Base-by-base conservation (phyloP, 2,888 invertebrate genomes). In the Malacosoma neustria region DNA sequence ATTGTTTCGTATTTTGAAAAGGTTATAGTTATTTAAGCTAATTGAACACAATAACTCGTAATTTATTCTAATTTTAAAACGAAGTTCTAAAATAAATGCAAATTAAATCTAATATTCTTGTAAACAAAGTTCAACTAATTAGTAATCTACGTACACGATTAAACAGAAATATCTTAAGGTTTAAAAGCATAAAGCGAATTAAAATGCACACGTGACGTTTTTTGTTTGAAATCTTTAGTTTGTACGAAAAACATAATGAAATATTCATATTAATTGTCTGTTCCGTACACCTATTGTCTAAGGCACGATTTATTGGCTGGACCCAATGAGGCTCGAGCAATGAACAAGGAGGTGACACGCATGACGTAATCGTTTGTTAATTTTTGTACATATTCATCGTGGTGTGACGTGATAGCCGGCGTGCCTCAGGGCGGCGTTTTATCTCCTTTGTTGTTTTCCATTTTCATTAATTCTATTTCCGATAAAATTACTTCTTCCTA, bases 251-350 rank as follows among this genome's bases (percentile, higher is more conserved):
- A 70, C 56, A 43, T 45, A 54, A 70, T 75, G 66, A 70, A 75
- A 71, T 70, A 77, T 76, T 75, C 71, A 75, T 74, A 7, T 57
- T 71, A 69, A 72, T 71, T 69, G 64, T 43, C 44, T 46, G 57
- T 57, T 57, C 50, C 46, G 56, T 58, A 53, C 46, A 54, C 49
- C 67, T 58, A 71, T 76, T 74, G 77, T 76, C 62, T 62, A 45
- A 49, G 47, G 37, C 39, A 57, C 43, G 60, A 75, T 77, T 77
- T 77, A 80, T 69, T 36, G 51, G 49, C 35, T 42, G 41, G 46
- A 36, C 52, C 37, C 42, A 34, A 61, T 62, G 56, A 58, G 54
- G 54, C 22, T 22, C 9, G 22, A 2, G 9, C 22, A 2, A 7
- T 22, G 2, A 22, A 22, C 9, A 22, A n/a, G n/a, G n/a, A n/a